Evolutionary conservation across 2,113 vertebrate species (phyloP), one percentile per base, ranked within the genome.

Genomic region (Crocuta crocuta): DNA sequence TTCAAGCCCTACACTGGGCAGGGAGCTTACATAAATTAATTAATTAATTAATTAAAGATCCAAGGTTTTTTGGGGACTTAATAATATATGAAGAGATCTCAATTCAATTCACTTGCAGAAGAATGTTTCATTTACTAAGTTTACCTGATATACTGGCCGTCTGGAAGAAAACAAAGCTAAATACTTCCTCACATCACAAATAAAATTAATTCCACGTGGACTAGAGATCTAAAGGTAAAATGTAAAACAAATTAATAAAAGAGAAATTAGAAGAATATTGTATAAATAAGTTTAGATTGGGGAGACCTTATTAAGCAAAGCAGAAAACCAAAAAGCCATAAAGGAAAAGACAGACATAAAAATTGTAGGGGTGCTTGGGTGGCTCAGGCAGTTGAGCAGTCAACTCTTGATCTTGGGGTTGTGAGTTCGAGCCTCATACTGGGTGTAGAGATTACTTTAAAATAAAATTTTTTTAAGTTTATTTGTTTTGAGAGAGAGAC

Each of bases 201-300:
- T 43, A 68, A 86, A 48, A 33, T 70, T 79, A 87, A 39, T 70
- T 84, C 43, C 65, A 43, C 28, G 13, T 50, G 24, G 24, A 81
- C 24, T 8, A 53, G 53, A 50, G 4, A 65, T 24, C 28, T 43
- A 81, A 87, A 81, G 28, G 9, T 11, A 79, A 85, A 80, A 53
- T 43, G n/a, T 74, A 58, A 94, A 90, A 45, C 81, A 84, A 82
- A 71, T 78, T 86, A 85, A 65, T n/a, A 45, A 58, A 91, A 81
- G 21, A 78, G n/a, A 80, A 87, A 70, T 61, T 50, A 33, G 50
- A 45, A 96, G 53, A 71, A 73, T 24, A 94, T 31, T 73, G 73
- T 45, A 74, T 26, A 78, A 48, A 53, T 58, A 81, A 74, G 9
- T 24, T 94, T 73, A 65, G 43, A n/a, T 31, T 45, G 11, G 28